Evolutionary conservation across 2,888 invertebrate species (phyloP).

Genomic region (Synanthedon vespiformis): DNA sequence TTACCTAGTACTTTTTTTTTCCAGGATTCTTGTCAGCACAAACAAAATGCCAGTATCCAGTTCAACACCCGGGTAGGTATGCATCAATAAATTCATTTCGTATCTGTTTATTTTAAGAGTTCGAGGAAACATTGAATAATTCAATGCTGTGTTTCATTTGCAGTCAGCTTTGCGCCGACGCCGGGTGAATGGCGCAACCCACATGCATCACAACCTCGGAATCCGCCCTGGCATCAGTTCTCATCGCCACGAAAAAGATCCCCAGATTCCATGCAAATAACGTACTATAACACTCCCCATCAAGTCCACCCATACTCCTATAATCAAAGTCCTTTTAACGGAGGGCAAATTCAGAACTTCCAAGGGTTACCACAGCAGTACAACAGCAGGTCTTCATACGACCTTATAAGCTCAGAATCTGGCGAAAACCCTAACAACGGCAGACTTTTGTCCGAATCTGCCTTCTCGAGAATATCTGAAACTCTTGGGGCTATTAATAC

Average conservation of each 20-base stretch:
- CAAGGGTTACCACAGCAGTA: constrained; percentile 23
- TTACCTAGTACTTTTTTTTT: constrained; percentile 19
- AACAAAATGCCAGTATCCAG: constrained; percentile 41
- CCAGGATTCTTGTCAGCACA: constrained; percentile 39
- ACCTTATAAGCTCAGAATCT: constrained; percentile 29
- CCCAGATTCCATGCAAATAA: constrained; percentile 24
- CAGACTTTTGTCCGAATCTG: constrained; percentile 70
- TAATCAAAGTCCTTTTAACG: constrained; percentile 22
- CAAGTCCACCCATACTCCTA: constrained; percentile 15
- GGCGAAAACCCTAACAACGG: constrained; percentile 45
- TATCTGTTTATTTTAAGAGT: too few relatives aligned
- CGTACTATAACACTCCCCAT: constrained; percentile 14
- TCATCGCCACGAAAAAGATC: constrained; percentile 55
- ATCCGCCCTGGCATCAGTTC: constrained; percentile 54
- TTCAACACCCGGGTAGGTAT: constrained; percentile 65
- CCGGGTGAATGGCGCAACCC: constrained; percentile 35
- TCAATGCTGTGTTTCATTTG: constrained; percentile 11
- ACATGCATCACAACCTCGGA: constrained; percentile 29
- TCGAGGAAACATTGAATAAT: too few relatives aligned
- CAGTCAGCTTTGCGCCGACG: constrained; percentile 40
- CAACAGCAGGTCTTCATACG: constrained; percentile 30
- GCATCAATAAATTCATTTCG: constrained; percentile 37
- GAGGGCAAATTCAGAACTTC: constrained; percentile 3
- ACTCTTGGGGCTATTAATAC: constrained; percentile 85
- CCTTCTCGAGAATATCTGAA: constrained; percentile 74